Evolutionary conservation across 2,888 invertebrate genomes (phyloP), one percentile per base, ranked within the genome.

Genomic region (Oscheius sp.): DNA sequence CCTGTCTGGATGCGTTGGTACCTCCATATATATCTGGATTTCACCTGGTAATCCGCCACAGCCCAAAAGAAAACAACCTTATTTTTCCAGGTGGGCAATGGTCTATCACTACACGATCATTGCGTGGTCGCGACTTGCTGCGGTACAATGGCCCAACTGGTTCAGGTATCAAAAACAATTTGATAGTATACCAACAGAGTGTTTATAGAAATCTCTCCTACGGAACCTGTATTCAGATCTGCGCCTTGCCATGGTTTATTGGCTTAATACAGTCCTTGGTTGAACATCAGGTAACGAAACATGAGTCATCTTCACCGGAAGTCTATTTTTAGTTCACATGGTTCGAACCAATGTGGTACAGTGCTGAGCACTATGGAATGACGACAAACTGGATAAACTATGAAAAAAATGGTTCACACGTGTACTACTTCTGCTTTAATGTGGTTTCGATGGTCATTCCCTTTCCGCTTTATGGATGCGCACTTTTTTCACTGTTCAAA

Each of bases 71-170:
- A 42, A 42, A 42, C 7, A 42, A 42, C 7, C 42, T 42, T 5
- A 42, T n/a, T 60, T 33, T 35, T 72, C 51, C 37, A 76, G 76
- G 76, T 83, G 83, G 81, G 78, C 83, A 13, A 81, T 80, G 80
- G 82, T 83, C 29, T 85, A 83, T 57, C 84, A 85, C 53, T 84
- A 85, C 73, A 80, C 85, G 2, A 83, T 85, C 47, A 79, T 85
- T 29, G 85, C 85, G 0, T 85, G 85, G 85, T 82, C 82, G 7
- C 73, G 85, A 33, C 77, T 80, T 35, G 85, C 85, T 0, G 85
- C 84, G 2, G 83, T 84, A 32, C 80, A 82, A 70, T 82, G 82
- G 82, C 85, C 84, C 21, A 83, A 83, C 62, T 85, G 84, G 84
- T 85, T 85, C 75, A 72, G 80, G 42, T 71, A 71, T 29, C 7